Evolutionary conservation across 2,888 invertebrate species (phyloP).

Genomic region (Tromatobia lineatoria): DNA sequence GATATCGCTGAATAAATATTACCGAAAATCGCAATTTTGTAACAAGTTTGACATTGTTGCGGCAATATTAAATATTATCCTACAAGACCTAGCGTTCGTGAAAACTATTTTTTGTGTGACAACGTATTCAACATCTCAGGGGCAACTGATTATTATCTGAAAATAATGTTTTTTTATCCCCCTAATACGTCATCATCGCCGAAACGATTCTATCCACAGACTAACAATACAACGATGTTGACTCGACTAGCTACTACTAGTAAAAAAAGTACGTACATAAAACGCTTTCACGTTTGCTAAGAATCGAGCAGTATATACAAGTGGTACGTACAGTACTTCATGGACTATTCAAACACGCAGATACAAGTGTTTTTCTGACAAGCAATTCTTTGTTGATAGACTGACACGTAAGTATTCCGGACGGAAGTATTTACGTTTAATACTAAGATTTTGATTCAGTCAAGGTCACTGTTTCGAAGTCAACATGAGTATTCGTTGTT

Average conservation of each 20-base stretch:
- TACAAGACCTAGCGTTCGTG: too few species aligned
- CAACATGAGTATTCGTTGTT: background rate
- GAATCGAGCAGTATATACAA: background rate
- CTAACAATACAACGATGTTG: background rate
- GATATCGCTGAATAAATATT: too few species aligned
- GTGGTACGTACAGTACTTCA: background rate
- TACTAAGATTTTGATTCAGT: background rate
- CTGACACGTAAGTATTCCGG: background rate
- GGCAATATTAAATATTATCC: too few species aligned
- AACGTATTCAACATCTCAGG: too few species aligned
- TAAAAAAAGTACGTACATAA: background rate
- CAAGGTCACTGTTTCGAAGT: background rate
- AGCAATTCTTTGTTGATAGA: background rate
- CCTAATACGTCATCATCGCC: constrained; percentile 13
- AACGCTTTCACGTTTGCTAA: background rate
- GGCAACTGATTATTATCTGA: too few species aligned
- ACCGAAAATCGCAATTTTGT: too few species aligned
- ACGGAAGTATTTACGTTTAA: background rate
- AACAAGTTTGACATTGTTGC: too few species aligned
- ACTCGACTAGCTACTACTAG: background rate
- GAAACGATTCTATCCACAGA: background rate
- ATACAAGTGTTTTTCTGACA: background rate
- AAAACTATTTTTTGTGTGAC: too few species aligned
- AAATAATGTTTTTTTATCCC: too few species aligned
- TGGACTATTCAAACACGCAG: background rate